Evolutionary conservation across 2,888 invertebrate species (phyloP).

Genomic region (Athalia circularis): DNA sequence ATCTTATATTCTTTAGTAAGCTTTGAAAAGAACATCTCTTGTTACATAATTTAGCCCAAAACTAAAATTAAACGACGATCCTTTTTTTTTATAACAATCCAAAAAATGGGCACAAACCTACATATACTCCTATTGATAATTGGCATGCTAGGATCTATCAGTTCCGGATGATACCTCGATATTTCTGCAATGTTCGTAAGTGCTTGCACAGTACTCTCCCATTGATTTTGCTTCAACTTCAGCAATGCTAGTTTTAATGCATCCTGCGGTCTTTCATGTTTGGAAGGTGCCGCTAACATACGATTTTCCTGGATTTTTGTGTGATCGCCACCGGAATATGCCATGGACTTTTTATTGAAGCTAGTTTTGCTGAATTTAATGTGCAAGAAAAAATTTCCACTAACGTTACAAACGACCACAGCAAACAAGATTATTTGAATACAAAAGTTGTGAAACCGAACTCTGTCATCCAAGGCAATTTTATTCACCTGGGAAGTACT

Average conservation of each 20-base stretch:
- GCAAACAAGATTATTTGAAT: not conserved
- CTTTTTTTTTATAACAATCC: not conserved
- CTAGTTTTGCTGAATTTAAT: conserved; percentile 26
- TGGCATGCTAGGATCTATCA: conserved; percentile 55
- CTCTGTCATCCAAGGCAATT: not conserved
- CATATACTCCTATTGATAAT: conserved; percentile 54
- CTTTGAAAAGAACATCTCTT: conserved; percentile 45
- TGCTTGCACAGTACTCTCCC: conserved; percentile 54
- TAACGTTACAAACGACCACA: not conserved
- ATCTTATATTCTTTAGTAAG: conserved; percentile 55
- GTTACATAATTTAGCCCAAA: not conserved
- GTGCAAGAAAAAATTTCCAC: not conserved
- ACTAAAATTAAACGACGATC: not conserved
- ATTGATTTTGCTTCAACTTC: conserved; percentile 54
- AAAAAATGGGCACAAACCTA: conserved; percentile 47
- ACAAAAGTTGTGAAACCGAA: not conserved
- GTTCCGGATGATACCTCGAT: conserved; percentile 55
- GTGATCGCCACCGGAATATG: conserved; percentile 42
- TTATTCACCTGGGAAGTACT: conserved; percentile 44
- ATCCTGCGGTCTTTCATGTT: conserved; percentile 52
- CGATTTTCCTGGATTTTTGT: conserved; percentile 44
- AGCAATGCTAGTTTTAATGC: conserved; percentile 50
- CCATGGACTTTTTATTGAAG: conserved; percentile 3
- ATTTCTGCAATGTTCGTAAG: conserved; percentile 53
- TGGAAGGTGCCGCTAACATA: conserved; percentile 43